These are phyloP conservation scores for Aythya baeri DNA, from an alignment of 2,113 vertebrate genomes.

Conservation along the genomic window DNA sequence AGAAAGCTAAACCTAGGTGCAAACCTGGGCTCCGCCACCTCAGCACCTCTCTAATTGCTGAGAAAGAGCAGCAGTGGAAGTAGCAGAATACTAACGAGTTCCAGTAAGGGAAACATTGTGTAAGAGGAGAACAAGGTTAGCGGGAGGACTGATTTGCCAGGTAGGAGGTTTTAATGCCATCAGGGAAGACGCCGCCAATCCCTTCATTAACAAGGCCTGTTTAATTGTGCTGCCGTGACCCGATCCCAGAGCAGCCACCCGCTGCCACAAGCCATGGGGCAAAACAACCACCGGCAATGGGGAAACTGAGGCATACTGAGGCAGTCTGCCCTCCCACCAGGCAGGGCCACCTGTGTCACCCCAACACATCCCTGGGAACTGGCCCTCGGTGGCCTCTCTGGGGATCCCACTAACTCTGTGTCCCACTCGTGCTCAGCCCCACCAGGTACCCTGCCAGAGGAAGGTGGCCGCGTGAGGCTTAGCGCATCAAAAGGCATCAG, in stretches of 20 bases:
- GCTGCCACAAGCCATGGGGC: neutral
- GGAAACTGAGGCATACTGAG: neutral
- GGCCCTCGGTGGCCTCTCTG: neutral
- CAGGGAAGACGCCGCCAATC: neutral
- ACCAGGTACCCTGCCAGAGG: neutral
- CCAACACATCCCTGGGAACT: neutral
- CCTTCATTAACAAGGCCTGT: neutral
- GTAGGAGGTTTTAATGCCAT: constrained; percentile 30
- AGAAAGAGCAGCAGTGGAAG: neutral
- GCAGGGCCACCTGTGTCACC: neutral
- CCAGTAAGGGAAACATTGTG: constrained; percentile 46
- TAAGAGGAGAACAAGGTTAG: neutral
- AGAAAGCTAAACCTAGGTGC: neutral
- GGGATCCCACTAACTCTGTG: neutral
- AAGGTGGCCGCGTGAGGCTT: neutral
- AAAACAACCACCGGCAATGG: neutral
- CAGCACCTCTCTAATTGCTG: neutral
- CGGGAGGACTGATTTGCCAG: neutral
- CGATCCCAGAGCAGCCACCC: neutral
- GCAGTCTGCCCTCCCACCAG: too few relatives aligned
- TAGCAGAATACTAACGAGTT: neutral
- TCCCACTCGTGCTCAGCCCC: neutral
- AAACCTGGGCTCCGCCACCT: neutral
- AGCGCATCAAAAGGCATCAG: constrained; percentile 31
- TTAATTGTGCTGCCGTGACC: neutral